Evolutionary conservation across 2,797 vertebrate genomes (phyloP).

Genomic region (Cygnus olor): DNA sequence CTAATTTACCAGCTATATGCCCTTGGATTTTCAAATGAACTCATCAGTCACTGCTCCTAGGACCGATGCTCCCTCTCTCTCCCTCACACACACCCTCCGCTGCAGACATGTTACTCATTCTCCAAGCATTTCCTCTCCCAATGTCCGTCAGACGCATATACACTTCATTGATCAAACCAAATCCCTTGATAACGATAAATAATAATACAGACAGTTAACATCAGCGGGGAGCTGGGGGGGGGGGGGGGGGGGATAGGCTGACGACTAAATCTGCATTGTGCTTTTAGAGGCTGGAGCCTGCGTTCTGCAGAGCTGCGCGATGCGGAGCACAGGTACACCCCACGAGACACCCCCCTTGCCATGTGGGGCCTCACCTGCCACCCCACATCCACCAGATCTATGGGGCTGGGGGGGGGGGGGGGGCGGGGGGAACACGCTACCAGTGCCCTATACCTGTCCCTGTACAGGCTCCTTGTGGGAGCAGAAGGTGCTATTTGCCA

Average conservation of each 20-base stretch:
- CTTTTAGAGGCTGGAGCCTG: neutral
- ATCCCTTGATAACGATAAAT: conserved; percentile 64
- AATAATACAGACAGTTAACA: conserved; percentile 65
- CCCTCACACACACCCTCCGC: conserved; percentile 43
- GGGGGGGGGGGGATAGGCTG: conserved; percentile 33
- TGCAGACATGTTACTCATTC: conserved; percentile 71
- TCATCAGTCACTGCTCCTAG: conserved; percentile 58
- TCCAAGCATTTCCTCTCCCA: conserved; percentile 57
- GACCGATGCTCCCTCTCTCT: conserved; percentile 27
- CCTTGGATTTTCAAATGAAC: conserved; percentile 73
- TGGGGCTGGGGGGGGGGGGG: neutral
- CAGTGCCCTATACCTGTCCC: neutral
- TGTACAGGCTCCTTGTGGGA: neutral
- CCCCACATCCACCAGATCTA: rapidly evolving
- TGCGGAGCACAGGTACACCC: conserved; percentile 8
- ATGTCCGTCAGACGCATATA: conserved; percentile 56
- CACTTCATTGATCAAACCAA: conserved; percentile 67
- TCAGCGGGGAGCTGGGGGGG: conserved; percentile 29
- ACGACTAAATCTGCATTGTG: conserved; percentile 57
- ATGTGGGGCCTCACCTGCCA: neutral
- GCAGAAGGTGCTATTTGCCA: neutral
- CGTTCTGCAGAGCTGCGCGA: neutral
- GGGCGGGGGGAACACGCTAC: neutral
- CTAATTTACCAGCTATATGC: conserved; percentile 71
- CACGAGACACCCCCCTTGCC: rapidly evolving